A percentile compares a stretch with the other conserved stretches of the same genome.
These are phyloP conservation scores for Glyptemys insculpta DNA, from an alignment of 2,797 vertebrate species.

Conservation along the genomic window DNA sequence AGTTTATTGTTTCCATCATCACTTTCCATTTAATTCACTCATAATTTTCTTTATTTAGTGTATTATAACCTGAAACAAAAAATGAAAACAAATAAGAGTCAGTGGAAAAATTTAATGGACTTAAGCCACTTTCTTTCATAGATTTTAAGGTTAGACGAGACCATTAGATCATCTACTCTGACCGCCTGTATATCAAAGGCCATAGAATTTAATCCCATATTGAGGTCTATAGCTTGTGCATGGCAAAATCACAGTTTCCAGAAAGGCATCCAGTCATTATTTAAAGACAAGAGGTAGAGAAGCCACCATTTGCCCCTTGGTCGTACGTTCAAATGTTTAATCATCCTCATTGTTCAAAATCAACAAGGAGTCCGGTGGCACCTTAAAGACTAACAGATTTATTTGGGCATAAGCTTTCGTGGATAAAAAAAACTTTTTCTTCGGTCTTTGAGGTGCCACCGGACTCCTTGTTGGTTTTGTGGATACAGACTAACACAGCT, in stretches of 20 bases:
- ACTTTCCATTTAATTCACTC: not conserved
- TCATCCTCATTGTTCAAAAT: not conserved
- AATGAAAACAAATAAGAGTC: not conserved
- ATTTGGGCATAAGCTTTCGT: no score
- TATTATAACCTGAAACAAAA: not conserved
- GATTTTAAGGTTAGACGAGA: not conserved
- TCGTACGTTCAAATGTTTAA: not conserved
- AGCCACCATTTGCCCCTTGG: not conserved
- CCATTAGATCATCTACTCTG: not conserved
- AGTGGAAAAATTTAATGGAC: not conserved
- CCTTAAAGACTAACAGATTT: no score
- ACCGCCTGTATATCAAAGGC: accelerated
- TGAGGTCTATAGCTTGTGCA: accelerated
- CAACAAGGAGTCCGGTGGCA: no score
- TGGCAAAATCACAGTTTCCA: not conserved
- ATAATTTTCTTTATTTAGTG: not conserved
- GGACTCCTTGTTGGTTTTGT: no score
- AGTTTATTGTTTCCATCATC: not conserved
- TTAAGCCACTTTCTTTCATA: not conserved
- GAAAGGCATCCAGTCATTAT: not conserved
- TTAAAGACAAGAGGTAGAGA: constrained; percentile 1
- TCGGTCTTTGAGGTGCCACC: no score
- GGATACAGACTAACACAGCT: no score
- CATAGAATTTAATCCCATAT: not conserved
- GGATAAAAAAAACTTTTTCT: no score